A percentile compares a stretch with the other conserved stretches of the same genome.
Conservation (phyloP, 2,888 invertebrate species). For the Drosophila kuntzei region DNA sequence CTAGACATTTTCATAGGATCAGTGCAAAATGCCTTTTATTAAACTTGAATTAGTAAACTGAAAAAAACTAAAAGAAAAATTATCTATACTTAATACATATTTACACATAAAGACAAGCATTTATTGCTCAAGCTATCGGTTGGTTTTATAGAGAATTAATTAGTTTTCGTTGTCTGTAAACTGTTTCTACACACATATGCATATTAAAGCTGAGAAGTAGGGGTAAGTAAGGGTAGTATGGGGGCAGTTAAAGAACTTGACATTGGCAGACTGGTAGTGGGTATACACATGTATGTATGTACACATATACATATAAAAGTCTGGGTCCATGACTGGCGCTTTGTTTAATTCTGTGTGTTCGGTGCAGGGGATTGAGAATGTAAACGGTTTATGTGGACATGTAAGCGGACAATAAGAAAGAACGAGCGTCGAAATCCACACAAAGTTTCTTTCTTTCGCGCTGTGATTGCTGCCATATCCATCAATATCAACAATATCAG, state of each 20-base stretch:
- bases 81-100: no score
- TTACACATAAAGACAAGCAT: no score
- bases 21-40: neutral
- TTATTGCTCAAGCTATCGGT: neutral
- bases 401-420: slow-evolving; percentile 38
- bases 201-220: neutral
- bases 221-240: neutral
- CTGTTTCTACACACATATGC: no score
- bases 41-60: no score
- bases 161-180: neutral
- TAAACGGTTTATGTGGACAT: slow-evolving; percentile 37
- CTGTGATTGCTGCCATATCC: slow-evolving; percentile 49
- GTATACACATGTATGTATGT: neutral
- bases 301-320: neutral
- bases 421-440: slow-evolving; percentile 46
- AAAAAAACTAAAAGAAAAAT: no score
- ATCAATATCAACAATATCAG: slow-evolving; percentile 34
- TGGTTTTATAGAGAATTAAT: neutral
- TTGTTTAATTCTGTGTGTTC: slow-evolving; percentile 35
- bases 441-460: slow-evolving; percentile 43
- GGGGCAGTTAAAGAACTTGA: slow-evolving; percentile 9
- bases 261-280: slow-evolving; percentile 4
- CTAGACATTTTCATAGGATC: neutral
- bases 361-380: neutral
- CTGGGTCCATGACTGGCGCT: slow-evolving; percentile 13